These are phyloP conservation scores for Cirrhinus mrigala DNA, from an alignment of 2,797 vertebrate species.

Conservation along the genomic window DNA sequence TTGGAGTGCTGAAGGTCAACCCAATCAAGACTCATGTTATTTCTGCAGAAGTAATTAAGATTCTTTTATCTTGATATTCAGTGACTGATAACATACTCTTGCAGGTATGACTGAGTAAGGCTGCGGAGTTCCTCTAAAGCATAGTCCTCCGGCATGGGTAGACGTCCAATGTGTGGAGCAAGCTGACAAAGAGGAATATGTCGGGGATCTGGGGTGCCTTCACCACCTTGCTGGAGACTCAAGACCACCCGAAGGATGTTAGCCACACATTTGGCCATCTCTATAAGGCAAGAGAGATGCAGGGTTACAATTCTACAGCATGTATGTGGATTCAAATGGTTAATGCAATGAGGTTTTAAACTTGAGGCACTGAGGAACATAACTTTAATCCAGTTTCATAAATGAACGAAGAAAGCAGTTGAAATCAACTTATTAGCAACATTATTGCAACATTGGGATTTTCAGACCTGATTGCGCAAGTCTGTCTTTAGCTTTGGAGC, in stretches of 20 bases:
- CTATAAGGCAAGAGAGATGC: slow-evolving; percentile 69
- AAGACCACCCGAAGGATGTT: slow-evolving; percentile 91
- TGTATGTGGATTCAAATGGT: neutral
- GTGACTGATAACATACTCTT: slow-evolving; percentile 84
- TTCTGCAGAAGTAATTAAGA: neutral
- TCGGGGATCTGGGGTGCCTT: slow-evolving; percentile 68
- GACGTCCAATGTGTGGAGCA: slow-evolving; percentile 86
- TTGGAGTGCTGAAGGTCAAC: neutral
- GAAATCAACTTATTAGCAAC: neutral
- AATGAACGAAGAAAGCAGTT: neutral
- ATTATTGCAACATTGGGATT: neutral
- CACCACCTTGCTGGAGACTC: slow-evolving; percentile 85
- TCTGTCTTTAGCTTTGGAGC: slow-evolving; percentile 86
- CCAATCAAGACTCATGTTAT: neutral
- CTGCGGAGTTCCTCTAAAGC: slow-evolving; percentile 92
- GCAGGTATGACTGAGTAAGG: slow-evolving; percentile 91
- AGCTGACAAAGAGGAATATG: slow-evolving; percentile 82
- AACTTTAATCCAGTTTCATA: neutral
- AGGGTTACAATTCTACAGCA: neutral
- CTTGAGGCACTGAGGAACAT: neutral
- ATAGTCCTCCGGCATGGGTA: slow-evolving; percentile 97
- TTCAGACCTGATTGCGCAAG: slow-evolving; percentile 91
- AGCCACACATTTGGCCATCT: slow-evolving; percentile 94
- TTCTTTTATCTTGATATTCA: slow-evolving; percentile 67
- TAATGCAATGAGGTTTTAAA: neutral